Evolutionary conservation across 2,888 invertebrate species (phyloP).

Genomic region (Pegoplata infirma): DNA sequence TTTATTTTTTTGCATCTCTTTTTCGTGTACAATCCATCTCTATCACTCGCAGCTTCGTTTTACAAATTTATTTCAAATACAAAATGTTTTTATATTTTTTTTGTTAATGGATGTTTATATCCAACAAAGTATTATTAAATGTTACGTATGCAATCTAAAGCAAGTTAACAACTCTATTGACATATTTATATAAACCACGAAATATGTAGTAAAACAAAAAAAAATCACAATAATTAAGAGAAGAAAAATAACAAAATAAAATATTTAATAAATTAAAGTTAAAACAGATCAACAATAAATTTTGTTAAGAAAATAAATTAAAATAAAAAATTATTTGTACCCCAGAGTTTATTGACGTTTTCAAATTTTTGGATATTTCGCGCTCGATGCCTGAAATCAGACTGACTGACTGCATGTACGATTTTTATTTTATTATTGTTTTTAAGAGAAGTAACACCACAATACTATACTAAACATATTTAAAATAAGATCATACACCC

Average conservation of each 20-base stretch:
- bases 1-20: not conserved
- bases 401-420: slow-evolving; percentile 35
- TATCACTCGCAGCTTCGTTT: not conserved
- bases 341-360: not conserved
- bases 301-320: not conserved
- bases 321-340: slow-evolving; percentile 3
- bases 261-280: not conserved
- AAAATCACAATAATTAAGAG: not conserved
- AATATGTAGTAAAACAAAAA: not conserved
- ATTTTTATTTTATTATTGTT: slow-evolving; percentile 24
- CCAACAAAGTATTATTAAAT: too few relatives aligned
- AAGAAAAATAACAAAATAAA: not conserved
- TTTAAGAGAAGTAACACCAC: slow-evolving; percentile 19
- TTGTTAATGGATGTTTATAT: too few relatives aligned
- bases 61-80: not conserved
- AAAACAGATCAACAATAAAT: not conserved
- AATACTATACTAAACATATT: slow-evolving; percentile 15
- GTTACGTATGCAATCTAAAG: not conserved
- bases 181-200: not conserved
- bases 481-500: slow-evolving; percentile 43
- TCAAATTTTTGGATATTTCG: slow-evolving; percentile 35
- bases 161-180: not conserved
- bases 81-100: not conserved
- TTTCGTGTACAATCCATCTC: not conserved
- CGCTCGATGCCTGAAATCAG: slow-evolving; percentile 57